Base-by-base conservation (phyloP, 1,140 invertebrate genomes). In the Idris sp. region DNA sequence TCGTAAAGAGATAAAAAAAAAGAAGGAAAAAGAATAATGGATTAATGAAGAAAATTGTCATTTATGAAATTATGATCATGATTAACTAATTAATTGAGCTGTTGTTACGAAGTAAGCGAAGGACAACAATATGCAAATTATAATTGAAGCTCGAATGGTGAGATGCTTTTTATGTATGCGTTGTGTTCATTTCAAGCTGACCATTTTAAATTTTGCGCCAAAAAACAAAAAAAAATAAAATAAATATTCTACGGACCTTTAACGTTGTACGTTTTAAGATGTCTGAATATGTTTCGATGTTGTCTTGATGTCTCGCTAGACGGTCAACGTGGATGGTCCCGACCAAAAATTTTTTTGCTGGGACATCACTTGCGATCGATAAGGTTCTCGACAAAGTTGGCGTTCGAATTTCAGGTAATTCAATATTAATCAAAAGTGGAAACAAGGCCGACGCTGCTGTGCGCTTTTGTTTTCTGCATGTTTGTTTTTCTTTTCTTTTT, bases 211-310 rank as follows among this genome's bases (percentile, higher is more conserved):
- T 69, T 59, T 41, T 22, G 15, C 19, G 61, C 56, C 35, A 7
- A 59, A 22, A 38, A 36, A 30, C 7, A 16, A 13, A 10, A 26
- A 9, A 1, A 28, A 28, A 26, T 1, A 11, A 35, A 7, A 30
- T 19, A 48, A 56, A 25, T 25, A 3, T 25, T 19, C 8, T 4
- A 7, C 43, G 36, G 28, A 36, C 61, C 15, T 33, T 61, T 41
- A 18, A 58, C 43, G 26, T 0, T 72, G 48, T 67, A 54, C 38
- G 41, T 43, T 59, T 61, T 54, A 56, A 67, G 35, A 18, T 74
- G 68, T 67, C 41, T 43, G 48, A 68, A 67, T 67, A 74, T 74
- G 61, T 62, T 67, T 74, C 10, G 54, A 54, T 67, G 71, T 72
- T 72, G 68, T 72, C 64, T 72, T 58, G 68, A 58, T 72, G 68